Conservation (phyloP, 1,140 invertebrate species). For the Sycophaga agraensis region DNA sequence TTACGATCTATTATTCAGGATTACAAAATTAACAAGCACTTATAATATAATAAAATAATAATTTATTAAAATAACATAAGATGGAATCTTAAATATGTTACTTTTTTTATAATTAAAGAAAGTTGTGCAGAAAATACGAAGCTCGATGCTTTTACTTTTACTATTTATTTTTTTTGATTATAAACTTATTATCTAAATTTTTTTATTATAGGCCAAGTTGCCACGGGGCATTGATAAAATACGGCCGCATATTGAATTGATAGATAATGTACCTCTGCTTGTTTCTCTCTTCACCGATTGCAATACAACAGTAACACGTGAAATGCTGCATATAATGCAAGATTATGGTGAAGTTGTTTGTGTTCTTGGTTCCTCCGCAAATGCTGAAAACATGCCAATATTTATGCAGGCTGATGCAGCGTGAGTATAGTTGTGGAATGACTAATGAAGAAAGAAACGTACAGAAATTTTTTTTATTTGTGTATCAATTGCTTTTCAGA, state of each 20-base stretch:
- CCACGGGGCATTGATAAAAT: conserved; percentile 97
- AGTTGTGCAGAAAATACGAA: no score
- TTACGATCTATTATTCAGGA: no score
- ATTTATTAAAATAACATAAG: no score
- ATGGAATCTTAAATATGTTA: no score
- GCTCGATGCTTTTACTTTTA: no score
- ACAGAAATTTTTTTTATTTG: no score
- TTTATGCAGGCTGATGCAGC: conserved; percentile 93
- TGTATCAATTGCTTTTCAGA: conserved; percentile 61
- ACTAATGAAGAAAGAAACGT: no score
- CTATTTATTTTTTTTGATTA: no score
- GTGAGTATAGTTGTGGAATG: conserved; percentile 56
- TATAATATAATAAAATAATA: no score
- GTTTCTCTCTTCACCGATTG: conserved; percentile 98
- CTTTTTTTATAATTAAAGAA: no score
- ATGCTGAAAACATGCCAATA: conserved; percentile 85
- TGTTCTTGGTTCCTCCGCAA: conserved; percentile 83
- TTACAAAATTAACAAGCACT: no score
- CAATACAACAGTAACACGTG: conserved; percentile 79
- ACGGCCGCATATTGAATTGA: conserved; percentile 88
- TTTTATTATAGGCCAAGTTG: conserved; percentile 74
- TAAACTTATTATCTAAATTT: no score
- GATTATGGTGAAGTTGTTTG: conserved; percentile 93
- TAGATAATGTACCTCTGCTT: conserved; percentile 95
- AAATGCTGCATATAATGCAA: conserved; percentile 96